phyloP scores from a whole-genome alignment of 2,797 vertebrate species.

The Pseudomugil tenellus region DNA sequence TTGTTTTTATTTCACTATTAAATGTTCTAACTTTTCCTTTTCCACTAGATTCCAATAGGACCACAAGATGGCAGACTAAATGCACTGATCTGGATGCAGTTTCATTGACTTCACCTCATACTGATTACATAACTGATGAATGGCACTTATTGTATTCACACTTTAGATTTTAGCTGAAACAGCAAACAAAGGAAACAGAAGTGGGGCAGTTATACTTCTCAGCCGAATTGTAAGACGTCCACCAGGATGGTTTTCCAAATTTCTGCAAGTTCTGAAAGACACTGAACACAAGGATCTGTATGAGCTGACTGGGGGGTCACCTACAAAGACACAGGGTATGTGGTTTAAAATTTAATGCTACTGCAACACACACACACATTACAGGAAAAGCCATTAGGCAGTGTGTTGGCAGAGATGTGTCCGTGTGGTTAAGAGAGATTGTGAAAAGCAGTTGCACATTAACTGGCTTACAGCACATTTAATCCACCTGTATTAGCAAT shows the following conservation, averaged over 20 bases:
- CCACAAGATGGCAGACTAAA: constrained; percentile 68
- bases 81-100: background rate
- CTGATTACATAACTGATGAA: background rate
- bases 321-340: constrained; percentile 43
- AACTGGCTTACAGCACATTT: constrained; percentile 1
- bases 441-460: background rate
- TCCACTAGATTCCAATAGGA: background rate
- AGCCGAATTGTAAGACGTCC: constrained; percentile 83
- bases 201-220: constrained; percentile 86
- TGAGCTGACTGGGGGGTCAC: constrained; percentile 78
- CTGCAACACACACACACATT: constrained; percentile 7
- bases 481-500: background rate
- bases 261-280: constrained; percentile 77
- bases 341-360: background rate
- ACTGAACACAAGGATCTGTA: constrained; percentile 60
- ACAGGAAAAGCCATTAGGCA: background rate
- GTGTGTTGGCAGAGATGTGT: background rate
- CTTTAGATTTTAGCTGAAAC: constrained; percentile 79
- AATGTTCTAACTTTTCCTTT: background rate
- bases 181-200: constrained; percentile 57
- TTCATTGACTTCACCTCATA: background rate
- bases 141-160: constrained; percentile 15
- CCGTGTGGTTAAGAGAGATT: background rate
- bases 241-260: constrained; percentile 87
- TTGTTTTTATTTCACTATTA: background rate